phyloP scores from a whole-genome alignment of 2,797 vertebrate genomes.

The Bradypodion ventrale region DNA sequence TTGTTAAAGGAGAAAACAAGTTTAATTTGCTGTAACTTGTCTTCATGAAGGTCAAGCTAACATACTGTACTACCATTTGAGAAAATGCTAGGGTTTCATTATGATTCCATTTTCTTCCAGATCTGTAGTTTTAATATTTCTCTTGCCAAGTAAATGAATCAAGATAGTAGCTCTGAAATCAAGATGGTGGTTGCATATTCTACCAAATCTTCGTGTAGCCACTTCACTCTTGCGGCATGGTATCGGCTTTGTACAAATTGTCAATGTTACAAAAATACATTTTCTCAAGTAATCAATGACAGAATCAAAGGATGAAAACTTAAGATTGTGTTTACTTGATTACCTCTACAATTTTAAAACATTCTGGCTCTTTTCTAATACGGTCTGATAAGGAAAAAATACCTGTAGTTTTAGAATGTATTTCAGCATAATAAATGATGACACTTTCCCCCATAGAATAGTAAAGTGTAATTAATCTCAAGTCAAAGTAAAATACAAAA shows the following conservation, averaged over 20 bases:
- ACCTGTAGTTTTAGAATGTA: neutral
- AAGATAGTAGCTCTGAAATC: neutral
- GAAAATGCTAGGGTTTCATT: neutral
- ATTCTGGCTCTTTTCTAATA: neutral
- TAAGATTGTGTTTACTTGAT: neutral
- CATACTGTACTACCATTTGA: neutral
- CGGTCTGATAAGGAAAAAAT: neutral
- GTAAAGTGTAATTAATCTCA: neutral
- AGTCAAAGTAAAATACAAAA: conserved; percentile 2
- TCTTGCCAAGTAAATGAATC: neutral
- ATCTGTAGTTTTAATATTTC: neutral
- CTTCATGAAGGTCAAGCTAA: neutral
- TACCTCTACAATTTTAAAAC: neutral
- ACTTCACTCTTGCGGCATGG: neutral
- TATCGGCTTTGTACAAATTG: neutral
- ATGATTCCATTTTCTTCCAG: neutral
- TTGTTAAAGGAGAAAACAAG: neutral
- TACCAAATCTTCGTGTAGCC: neutral
- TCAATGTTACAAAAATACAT: neutral
- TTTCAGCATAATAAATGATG: neutral
- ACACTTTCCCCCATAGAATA: neutral
- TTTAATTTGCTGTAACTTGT: neutral
- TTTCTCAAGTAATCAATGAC: neutral
- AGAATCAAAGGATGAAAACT: neutral
- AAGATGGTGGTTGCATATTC: neutral